These are phyloP conservation scores for Trachymyrmex septentrionalis DNA, from an alignment of 1,140 invertebrate species.

Conservation along the genomic window DNA sequence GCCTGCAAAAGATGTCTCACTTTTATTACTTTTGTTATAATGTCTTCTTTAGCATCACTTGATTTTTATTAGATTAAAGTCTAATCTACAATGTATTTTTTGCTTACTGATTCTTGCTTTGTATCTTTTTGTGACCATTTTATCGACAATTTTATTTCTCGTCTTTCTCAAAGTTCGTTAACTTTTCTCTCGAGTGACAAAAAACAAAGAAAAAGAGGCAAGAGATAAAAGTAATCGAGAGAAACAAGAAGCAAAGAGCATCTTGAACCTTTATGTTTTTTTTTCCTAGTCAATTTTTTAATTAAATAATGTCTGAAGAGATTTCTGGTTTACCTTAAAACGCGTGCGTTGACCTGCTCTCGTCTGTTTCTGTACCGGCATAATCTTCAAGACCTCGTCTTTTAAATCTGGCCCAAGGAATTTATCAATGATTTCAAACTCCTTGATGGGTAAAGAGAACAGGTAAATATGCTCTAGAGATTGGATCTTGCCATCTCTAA, in stretches of 20 bases:
- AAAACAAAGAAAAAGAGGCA: too few relatives aligned
- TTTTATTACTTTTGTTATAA: background rate
- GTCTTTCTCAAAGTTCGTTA: too few relatives aligned
- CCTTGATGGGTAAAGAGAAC: conserved; percentile 99
- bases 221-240: too few relatives aligned
- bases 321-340: conserved; percentile 92
- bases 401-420: conserved; percentile 97
- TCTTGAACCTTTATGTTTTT: background rate
- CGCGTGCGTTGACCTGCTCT: conserved; percentile 99
- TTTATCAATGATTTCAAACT: conserved; percentile 99
- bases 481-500: conserved; percentile 98
- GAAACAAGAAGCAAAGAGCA: too few relatives aligned
- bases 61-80: background rate
- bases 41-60: background rate
- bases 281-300: background rate
- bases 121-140: too few relatives aligned
- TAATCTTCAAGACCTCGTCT: conserved; percentile 99
- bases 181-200: too few relatives aligned
- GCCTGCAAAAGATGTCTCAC: conserved; percentile 82
- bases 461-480: conserved; percentile 99
- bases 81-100: too few relatives aligned
- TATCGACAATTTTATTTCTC: too few relatives aligned
- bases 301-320: background rate
- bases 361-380: conserved; percentile 99
- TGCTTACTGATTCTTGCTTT: too few relatives aligned